Conservation (phyloP, 2,797 vertebrate genomes). For the Sebastes vulpes region DNA sequence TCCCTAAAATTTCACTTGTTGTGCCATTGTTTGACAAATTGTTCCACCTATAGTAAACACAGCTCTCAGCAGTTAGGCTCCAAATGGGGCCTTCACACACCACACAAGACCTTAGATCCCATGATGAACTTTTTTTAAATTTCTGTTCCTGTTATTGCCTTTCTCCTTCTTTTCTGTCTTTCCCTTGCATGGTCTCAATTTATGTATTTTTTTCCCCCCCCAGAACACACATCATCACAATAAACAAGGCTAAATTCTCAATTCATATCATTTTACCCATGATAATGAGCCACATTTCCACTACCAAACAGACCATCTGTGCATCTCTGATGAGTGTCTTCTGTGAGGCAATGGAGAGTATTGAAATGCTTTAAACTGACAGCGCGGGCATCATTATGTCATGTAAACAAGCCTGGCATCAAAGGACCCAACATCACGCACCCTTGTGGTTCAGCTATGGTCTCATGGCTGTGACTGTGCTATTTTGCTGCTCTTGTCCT, state of each 20-base stretch:
- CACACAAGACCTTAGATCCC: neutral
- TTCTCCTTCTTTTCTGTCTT: neutral
- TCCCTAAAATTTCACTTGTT: conserved; percentile 17
- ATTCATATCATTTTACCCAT: conserved; percentile 48
- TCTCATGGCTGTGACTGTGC: conserved; percentile 12
- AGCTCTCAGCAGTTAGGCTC: conserved; percentile 19
- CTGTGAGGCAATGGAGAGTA: conserved; percentile 40
- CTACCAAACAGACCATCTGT: conserved; percentile 48
- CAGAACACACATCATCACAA: conserved; percentile 19
- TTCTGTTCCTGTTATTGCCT: conserved; percentile 4
- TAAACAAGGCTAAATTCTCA: conserved; percentile 29
- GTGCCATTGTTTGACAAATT: conserved; percentile 61
- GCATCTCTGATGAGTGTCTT: conserved; percentile 55
- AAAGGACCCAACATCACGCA: conserved; percentile 83
- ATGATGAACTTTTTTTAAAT: neutral
- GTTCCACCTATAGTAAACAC: conserved; percentile 52
- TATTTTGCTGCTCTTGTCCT: conserved; percentile 19
- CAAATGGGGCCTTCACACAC: conserved; percentile 34
- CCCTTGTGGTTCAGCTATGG: conserved; percentile 77
- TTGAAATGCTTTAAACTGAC: conserved; percentile 58
- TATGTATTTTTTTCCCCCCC: neutral
- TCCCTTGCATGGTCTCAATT: conserved; percentile 14
- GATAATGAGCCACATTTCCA: conserved; percentile 52
- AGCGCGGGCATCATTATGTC: conserved; percentile 70
- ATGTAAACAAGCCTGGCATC: conserved; percentile 86